phyloP scores from a whole-genome alignment of 53 echinoderm and acorn worm species.

The Actinopyga echinites region DNA sequence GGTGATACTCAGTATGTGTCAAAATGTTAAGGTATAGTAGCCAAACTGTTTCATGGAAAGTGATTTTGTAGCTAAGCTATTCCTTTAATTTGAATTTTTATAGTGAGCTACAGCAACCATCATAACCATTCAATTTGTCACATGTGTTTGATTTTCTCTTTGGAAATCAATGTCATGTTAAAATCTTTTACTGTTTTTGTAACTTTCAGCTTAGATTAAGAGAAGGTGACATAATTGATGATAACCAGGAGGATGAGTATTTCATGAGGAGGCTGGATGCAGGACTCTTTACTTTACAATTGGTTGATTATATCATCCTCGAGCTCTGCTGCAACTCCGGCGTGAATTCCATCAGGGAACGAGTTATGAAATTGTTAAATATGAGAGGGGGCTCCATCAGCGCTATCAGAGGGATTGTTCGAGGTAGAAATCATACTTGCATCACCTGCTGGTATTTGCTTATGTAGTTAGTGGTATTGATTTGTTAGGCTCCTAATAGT shows the following conservation, averaged over 20 bases:
- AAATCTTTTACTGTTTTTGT: background rate
- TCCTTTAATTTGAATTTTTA: too few species aligned
- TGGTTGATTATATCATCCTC: conserved; percentile 89
- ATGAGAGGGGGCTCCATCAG: conserved; percentile 93
- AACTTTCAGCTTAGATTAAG: conserved; percentile 65
- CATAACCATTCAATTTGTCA: too few species aligned
- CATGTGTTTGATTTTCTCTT: background rate
- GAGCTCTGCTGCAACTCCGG: conserved; percentile 91
- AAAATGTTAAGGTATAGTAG: too few species aligned
- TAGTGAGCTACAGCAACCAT: too few species aligned
- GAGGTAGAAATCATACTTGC: conserved; percentile 53
- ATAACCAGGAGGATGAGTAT: conserved; percentile 96
- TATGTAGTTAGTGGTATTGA: too few species aligned
- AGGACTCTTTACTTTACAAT: conserved; percentile 91
- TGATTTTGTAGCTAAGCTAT: too few species aligned
- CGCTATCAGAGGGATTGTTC: conserved; percentile 83
- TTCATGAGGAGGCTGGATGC: conserved; percentile 90
- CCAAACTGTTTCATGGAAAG: too few species aligned
- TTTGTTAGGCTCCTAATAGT: too few species aligned
- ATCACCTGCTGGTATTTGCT: too few species aligned
- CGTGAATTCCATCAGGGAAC: conserved; percentile 69
- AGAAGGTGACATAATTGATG: conserved; percentile 95
- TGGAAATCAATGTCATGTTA: too few species aligned
- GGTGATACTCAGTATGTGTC: too few species aligned
- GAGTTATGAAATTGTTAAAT: conserved; percentile 88